These are phyloP conservation scores for Tinamus guttatus DNA, from an alignment of 2,113 vertebrate species.

Conservation along the genomic window DNA sequence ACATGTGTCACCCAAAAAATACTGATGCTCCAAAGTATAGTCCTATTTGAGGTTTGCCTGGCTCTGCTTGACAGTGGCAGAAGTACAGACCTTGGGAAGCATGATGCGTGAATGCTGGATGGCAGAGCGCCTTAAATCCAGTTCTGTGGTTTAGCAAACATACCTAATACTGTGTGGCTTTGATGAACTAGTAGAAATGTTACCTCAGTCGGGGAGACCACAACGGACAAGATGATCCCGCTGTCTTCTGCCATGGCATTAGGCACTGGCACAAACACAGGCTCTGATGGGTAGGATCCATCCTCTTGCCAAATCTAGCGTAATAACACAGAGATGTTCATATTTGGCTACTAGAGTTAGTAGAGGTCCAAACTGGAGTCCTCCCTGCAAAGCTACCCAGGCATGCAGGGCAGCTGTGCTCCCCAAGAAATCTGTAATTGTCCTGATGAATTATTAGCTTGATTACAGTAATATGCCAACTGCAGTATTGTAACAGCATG, in stretches of 20 bases:
- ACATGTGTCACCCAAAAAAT: not conserved
- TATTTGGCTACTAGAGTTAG: not conserved
- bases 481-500: not conserved
- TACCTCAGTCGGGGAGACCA: slow-evolving; percentile 89
- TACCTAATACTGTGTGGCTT: not conserved
- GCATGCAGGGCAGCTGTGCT: not conserved
- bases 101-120: not conserved
- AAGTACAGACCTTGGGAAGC: not conserved
- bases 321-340: not conserved
- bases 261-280: slow-evolving; percentile 87
- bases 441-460: not conserved
- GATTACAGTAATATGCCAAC: not conserved
- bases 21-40: not conserved
- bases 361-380: not conserved
- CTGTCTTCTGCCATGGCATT: slow-evolving; percentile 83
- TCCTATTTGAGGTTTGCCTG: not conserved
- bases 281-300: slow-evolving; percentile 90
- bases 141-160: not conserved
- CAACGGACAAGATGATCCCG: slow-evolving; percentile 88
- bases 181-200: not conserved
- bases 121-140: not conserved
- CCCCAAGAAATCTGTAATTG: not conserved
- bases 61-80: not conserved
- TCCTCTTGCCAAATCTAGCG: slow-evolving; percentile 87
- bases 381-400: not conserved